Conservation (phyloP, 1,140 invertebrate genomes). For the Drosophila paulistorum region DNA sequence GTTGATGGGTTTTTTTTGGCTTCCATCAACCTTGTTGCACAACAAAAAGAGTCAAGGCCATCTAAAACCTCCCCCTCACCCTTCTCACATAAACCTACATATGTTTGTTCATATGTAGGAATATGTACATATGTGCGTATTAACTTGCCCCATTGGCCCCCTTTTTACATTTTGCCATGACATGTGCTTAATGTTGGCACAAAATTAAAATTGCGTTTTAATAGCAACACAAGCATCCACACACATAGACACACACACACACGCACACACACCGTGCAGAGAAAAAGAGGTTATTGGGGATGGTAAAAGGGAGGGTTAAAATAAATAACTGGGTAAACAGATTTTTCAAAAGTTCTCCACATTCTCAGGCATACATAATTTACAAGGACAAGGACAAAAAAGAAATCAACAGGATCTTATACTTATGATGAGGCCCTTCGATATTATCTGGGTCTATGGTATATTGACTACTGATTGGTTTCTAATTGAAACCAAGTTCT, state of each 20-base stretch:
- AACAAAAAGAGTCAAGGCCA: conserved; percentile 60
- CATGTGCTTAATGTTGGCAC: conserved; percentile 54
- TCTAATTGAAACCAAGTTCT: too few species aligned
- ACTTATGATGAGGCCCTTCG: too few species aligned
- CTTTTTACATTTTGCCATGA: conserved; percentile 14
- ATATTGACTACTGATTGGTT: too few species aligned
- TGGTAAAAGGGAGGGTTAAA: not conserved
- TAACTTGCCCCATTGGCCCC: not conserved
- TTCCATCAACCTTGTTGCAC: conserved; percentile 28
- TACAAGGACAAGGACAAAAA: not conserved
- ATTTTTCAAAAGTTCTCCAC: not conserved
- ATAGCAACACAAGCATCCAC: conserved; percentile 38
- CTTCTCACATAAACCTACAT: not conserved
- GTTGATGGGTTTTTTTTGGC: not conserved
- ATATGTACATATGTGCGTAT: conserved; percentile 5
- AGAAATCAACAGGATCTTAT: too few species aligned
- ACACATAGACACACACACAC: not conserved
- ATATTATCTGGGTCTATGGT: too few species aligned
- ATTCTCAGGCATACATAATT: not conserved
- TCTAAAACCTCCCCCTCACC: conserved; percentile 11
- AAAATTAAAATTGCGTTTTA: conserved; percentile 68
- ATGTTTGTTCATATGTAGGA: conserved; percentile 3
- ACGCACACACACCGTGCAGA: not conserved
- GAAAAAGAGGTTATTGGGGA: not conserved
- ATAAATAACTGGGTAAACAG: conserved; percentile 7